Conservation (phyloP, 2,888 invertebrate species). For the Melanchra persicariae region DNA sequence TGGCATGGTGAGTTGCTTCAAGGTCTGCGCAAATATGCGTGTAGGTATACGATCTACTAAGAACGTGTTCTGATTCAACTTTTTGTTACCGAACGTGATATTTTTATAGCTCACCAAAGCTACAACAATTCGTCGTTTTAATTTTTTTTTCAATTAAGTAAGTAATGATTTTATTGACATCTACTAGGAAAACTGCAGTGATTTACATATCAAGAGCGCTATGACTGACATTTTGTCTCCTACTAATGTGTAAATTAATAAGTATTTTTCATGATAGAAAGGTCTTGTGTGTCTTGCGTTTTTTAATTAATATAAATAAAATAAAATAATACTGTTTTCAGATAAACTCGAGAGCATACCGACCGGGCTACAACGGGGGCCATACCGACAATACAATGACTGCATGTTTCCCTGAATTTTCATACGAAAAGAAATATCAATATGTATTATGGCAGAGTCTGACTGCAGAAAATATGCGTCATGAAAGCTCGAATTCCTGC, state of each 20-base stretch:
- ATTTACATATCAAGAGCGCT: neutral
- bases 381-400: neutral
- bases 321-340: too few relatives aligned
- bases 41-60: slow-evolving; percentile 51
- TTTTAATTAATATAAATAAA: too few relatives aligned
- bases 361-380: too few relatives aligned
- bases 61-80: slow-evolving; percentile 48
- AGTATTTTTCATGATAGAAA: neutral
- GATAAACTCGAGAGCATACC: too few relatives aligned
- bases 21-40: slow-evolving; percentile 78
- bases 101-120: slow-evolving; percentile 5
- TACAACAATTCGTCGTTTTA: neutral
- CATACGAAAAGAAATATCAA: neutral
- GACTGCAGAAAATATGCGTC: slow-evolving; percentile 6
- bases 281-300: too few relatives aligned
- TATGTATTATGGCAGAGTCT: neutral
- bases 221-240: neutral
- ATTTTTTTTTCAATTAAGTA: neutral
- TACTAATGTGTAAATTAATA: neutral
- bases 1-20: slow-evolving; percentile 75
- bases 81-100: slow-evolving; percentile 30
- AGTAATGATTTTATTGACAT: neutral
- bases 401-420: neutral
- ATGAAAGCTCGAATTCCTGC: neutral
- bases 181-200: neutral